Evolutionary conservation across 2,113 vertebrate species (phyloP).

Genomic region (Tragulus kanchil): DNA sequence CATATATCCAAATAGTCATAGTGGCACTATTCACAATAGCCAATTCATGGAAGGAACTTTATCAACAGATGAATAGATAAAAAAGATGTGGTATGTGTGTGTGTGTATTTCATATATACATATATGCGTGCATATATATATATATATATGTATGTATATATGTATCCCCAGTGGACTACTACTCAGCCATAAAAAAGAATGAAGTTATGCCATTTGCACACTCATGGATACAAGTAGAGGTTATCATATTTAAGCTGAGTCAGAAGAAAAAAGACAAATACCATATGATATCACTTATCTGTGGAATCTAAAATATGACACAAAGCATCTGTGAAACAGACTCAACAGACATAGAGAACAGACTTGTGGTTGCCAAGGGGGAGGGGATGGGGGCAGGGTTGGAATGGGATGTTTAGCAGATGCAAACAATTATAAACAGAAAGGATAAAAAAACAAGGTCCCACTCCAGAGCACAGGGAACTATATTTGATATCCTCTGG

Average conservation of each 20-base stretch:
- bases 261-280: neutral
- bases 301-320: neutral
- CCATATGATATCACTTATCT: neutral
- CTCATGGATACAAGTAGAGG: neutral
- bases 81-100: neutral
- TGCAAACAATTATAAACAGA: neutral
- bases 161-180: neutral
- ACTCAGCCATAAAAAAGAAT: neutral
- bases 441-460: neutral
- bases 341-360: neutral
- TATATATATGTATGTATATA: neutral
- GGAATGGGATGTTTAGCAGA: neutral
- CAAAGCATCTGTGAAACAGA: neutral
- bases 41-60: neutral
- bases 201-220: neutral
- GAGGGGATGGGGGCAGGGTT: neutral
- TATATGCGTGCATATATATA: neutral
- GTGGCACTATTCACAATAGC: neutral
- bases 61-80: neutral
- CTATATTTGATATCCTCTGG: neutral
- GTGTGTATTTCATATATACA: no score
- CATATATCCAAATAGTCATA: neutral
- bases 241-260: neutral
- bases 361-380: neutral
- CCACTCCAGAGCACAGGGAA: neutral